Conservation (phyloP, 2,113 vertebrate genomes). For the Turnix velox region DNA sequence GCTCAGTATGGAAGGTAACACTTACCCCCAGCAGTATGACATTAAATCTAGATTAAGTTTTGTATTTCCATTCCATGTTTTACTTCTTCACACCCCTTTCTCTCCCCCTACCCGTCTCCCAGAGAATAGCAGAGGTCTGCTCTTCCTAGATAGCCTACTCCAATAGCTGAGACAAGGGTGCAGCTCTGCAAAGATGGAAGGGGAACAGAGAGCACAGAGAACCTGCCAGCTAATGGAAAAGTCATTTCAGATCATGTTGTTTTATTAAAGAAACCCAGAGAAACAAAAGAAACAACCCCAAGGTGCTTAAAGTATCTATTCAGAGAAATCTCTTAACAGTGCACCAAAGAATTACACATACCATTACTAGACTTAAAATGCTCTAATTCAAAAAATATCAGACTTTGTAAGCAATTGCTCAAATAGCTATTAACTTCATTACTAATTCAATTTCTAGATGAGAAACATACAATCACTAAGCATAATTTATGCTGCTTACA, state of each 20-base stretch:
- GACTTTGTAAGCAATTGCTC: not conserved
- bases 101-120: constrained; percentile 12
- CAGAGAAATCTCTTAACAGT: not conserved
- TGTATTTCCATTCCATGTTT: constrained; percentile 63
- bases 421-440: not conserved
- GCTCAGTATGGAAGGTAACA: constrained; percentile 62
- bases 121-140: constrained; percentile 33
- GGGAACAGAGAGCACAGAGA: not conserved
- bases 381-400: not conserved
- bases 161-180: constrained; percentile 40
- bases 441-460: not conserved
- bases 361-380: not conserved
- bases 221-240: not conserved
- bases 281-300: not conserved
- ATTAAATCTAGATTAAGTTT: constrained; percentile 65
- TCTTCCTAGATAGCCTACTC: not conserved
- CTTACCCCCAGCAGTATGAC: constrained; percentile 29
- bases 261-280: not conserved
- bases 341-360: not conserved
- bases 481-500: not conserved
- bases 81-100: constrained; percentile 34
- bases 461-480: not conserved
- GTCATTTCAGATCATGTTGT: not conserved
- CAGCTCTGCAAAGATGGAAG: constrained; percentile 1
- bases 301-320: not conserved